Evolutionary conservation across 2,113 vertebrate genomes (phyloP), one percentile per base, ranked within the genome.

Genomic region (Cettia cetti): DNA sequence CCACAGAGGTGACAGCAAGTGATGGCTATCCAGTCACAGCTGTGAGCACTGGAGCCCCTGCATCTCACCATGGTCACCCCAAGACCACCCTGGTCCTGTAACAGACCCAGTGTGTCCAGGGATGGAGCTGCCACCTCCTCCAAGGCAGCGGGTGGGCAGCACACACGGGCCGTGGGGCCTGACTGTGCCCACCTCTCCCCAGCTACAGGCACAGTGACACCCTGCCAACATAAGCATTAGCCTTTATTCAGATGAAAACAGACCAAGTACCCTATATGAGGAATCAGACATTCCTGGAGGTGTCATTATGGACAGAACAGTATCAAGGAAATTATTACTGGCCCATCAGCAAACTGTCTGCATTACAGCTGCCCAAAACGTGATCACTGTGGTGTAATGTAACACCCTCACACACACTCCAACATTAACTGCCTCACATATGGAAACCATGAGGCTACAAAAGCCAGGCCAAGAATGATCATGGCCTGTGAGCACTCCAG

Each of bases 161-260:
- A 59, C 37, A 7, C 10, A 0, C 4, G 0, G 0, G 8, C 0
- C 0, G 1, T 6, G 33, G 49, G 44, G 24, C 13, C 42, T 3
- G 31, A 15, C 56, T 15, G 39, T 15, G 39, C 54, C 72, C 21
- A 1, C 65, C 47, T 23, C 2, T 0, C 28, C 37, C 42, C 77
- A 42, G 64, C 33, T 27, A 8, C 64, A 26, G 53, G 28, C 2
- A 3, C 49, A 15, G 27, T 3, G 33, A 44, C 60, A 50, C 39
- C 40, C 72, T 23, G 15, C 1, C 64, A 74, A 17, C 26, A 11
- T 1, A 16, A 9, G 0, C 65, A 23, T 12, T 3, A 17, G 44
- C 40, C n/a, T 68, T 35, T 9, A 19, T 18, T 40, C 33, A 4
- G 49, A 11, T 30, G 37, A 59, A 49, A 78, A 63, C 13, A 57